Evolutionary conservation across 1,140 invertebrate genomes (phyloP), one percentile per base, ranked within the genome.

Genomic region (Lucilia cuprina): DNA sequence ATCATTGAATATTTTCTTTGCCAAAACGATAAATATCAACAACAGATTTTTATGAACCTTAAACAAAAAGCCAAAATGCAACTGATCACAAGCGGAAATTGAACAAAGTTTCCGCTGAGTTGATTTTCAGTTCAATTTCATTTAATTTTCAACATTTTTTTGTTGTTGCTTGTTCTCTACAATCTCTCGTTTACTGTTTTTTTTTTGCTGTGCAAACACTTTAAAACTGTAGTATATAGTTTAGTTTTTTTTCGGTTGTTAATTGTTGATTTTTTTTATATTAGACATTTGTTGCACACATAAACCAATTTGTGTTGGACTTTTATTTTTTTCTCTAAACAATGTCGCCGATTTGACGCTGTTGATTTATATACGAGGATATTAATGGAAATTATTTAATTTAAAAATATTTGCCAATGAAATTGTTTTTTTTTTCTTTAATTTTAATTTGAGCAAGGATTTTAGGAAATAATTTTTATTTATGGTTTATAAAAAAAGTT

Each of bases 61-160:
- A 55, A 70, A 70, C n/a, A 70, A 21, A 70, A 70, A 19, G 19
- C 19, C 5, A 70, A 21, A 70, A 70, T 30, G 25, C 25, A 70
- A 21, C 65, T 70, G 21, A 70, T 70, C 65, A 70, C n/a, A 70
- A 70, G 65, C 65, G 65, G 65, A 70, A 70, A 70, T 70, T 70
- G 65, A 70, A 70, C 19, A 70, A 70, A 70, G 65, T 70, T 70
- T 70, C 65, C 65, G 65, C 65, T 70, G 19, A 70, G 65, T 70
- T 70, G 65, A 70, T 70, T 70, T 70, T 70, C 65, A 70, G 65
- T 70, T 70, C 19, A 70, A 70, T 70, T 30, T 70, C 65, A 70
- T 70, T 70, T 21, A 70, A 21, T 70, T 70, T 70, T 70, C 50
- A 55, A 70, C 65, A 7, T 21, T 21, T 19, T 55, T 12, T 70